These are phyloP conservation scores for Macrosoma leucophasiata DNA, from an alignment of 2,888 invertebrate species.

Conservation along the genomic window DNA sequence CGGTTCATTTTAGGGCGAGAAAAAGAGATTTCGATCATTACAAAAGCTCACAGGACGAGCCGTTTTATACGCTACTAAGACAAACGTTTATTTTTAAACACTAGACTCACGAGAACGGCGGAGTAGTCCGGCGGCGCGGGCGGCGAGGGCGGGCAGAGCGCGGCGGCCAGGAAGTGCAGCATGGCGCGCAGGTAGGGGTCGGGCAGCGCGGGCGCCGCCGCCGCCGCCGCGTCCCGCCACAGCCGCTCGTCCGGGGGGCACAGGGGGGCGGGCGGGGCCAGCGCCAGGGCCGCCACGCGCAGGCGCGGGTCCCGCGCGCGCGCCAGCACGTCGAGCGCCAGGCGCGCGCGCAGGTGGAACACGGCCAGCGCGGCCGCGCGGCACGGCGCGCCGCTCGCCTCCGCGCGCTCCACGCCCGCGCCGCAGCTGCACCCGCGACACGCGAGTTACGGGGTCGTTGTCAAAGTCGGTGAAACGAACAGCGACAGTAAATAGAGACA, in stretches of 20 bases:
- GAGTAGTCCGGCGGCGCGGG: conserved; percentile 31
- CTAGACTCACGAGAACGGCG: conserved; percentile 38
- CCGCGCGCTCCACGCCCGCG: conserved; percentile 76
- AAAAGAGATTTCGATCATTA: no score
- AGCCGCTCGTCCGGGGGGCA: conserved; percentile 84
- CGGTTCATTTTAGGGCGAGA: no score
- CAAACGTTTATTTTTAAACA: no score
- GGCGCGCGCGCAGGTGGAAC: conserved; percentile 89
- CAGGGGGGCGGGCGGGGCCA: conserved; percentile 86
- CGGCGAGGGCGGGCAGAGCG: conserved; percentile 73
- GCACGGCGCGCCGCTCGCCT: conserved; percentile 81
- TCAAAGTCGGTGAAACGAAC: no score
- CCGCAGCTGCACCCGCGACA: no score
- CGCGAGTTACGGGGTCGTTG: no score
- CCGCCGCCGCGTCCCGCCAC: conserved; percentile 89
- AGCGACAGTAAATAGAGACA: no score
- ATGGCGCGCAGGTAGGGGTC: conserved; percentile 94
- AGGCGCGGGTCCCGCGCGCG: conserved; percentile 72
- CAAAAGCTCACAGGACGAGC: no score
- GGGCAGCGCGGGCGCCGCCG: conserved; percentile 85
- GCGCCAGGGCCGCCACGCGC: conserved; percentile 77
- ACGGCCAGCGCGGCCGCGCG: conserved; percentile 94
- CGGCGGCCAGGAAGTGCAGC: conserved; percentile 92
- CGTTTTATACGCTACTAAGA: no score
- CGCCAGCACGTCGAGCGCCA: conserved; percentile 90